These are phyloP conservation scores for Rhabditoides inermis DNA, from an alignment of 2,888 invertebrate genomes.

Conservation along the genomic window DNA sequence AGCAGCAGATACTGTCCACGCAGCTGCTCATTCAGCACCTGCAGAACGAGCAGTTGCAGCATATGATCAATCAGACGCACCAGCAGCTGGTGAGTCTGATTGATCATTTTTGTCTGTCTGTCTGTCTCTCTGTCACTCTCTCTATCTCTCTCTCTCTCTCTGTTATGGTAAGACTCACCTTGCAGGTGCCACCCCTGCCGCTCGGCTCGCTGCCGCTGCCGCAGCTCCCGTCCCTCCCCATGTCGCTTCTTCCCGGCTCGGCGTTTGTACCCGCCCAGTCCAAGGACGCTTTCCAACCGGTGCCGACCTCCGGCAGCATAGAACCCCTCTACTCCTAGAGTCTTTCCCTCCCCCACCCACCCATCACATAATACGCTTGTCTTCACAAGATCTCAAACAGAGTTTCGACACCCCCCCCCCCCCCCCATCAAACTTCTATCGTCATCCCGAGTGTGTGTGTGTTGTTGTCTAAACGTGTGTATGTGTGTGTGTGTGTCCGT, in stretches of 20 bases:
- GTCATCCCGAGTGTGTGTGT: background rate
- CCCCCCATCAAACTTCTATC: background rate
- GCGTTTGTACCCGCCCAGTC: background rate
- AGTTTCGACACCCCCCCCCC: background rate
- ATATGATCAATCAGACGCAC: conserved; percentile 13
- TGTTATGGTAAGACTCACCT: background rate
- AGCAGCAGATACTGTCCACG: conserved; percentile 13
- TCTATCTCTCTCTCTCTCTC: background rate
- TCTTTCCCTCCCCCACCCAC: background rate
- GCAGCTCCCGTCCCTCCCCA: background rate
- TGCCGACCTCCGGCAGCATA: background rate
- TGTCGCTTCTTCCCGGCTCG: conserved; percentile 1
- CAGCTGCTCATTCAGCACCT: conserved; percentile 23
- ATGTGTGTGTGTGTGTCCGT: background rate
- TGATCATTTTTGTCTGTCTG: background rate
- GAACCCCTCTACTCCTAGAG: background rate
- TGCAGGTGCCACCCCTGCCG: background rate
- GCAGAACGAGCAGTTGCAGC: conserved; percentile 10
- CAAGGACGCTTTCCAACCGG: background rate
- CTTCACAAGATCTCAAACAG: background rate
- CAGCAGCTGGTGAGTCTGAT: background rate
- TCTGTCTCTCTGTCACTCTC: background rate
- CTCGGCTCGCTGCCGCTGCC: conserved; percentile 4
- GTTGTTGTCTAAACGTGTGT: background rate
- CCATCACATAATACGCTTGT: background rate